Evolutionary conservation across 1,140 invertebrate species (phyloP), one percentile per base, ranked within the genome.

Genomic region (Drosophila repleta): DNA sequence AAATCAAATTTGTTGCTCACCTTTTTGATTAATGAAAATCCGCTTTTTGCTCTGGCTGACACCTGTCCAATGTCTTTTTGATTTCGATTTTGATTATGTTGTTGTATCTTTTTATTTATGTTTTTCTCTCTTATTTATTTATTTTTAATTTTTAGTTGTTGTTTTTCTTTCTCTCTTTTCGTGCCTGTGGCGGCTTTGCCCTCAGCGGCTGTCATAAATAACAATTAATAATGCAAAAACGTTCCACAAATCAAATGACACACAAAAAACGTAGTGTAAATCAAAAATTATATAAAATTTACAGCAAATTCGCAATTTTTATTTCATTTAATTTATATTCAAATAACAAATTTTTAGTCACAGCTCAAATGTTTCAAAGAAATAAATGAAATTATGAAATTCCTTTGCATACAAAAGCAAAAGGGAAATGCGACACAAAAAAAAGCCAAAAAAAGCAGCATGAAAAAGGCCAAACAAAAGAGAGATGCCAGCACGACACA

Each of bases 361-460:
- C 39, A 65, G 52, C 29, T 21, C 37, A 49, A 53, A 65, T 26
- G 37, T 3, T 35, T 24, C 32, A 57, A 18, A 32, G 4, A 4
- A 37, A 53, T 58, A 67, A 67, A 60, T 48, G 48, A 57, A 76
- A 76, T 68, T 74, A 70, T 62, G 43, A 67, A 76, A 85, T 71
- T 61, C 53, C 57, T 64, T 49, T 65, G 62, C 32, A 35, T 11
- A 35, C 32, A 35, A 35, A 35, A 35, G 11, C 32, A 35, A 35
- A 35, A 13, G 32, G 32, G 32, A 58, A 37, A 67, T 46, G 46
- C 39, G 45, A 62, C 10, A 35, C 11, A 48, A 61, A 67, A 41
- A 65, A 48, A 45, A n/a, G 26, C 17, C 7, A 35, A 35, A 35
- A 8, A n/a, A 24, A 24, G 53, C n/a, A 26, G 29, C 24, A 52